phyloP scores from a whole-genome alignment of 2,113 vertebrate genomes.

The Vidua macroura region DNA sequence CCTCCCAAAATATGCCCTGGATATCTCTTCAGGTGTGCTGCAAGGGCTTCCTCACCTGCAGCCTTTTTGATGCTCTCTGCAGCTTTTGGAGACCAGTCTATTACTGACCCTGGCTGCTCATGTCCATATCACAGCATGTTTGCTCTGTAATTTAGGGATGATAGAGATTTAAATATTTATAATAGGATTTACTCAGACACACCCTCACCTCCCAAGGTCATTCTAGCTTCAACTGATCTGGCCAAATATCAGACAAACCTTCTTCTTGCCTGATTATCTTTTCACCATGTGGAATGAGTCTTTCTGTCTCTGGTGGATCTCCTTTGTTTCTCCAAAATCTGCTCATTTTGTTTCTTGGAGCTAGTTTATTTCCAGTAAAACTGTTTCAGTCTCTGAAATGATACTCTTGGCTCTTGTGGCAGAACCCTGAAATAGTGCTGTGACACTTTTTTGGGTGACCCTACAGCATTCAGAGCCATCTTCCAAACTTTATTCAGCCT shows the following conservation, averaged over 20 bases:
- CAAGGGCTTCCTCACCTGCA: background rate
- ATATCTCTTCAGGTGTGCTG: background rate
- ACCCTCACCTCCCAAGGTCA: fast-evolving
- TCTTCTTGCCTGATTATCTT: background rate
- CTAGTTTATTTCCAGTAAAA: background rate
- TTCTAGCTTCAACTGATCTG: background rate
- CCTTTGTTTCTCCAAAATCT: background rate
- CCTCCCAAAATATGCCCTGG: background rate
- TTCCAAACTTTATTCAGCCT: background rate
- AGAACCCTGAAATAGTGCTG: background rate
- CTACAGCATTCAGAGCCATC: background rate
- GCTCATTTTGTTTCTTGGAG: background rate
- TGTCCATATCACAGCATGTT: background rate
- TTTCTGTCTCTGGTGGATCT: background rate
- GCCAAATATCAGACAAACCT: background rate
- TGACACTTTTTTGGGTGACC: background rate
- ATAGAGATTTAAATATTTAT: background rate
- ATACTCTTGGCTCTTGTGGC: background rate
- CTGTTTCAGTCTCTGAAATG: background rate
- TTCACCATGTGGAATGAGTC: background rate
- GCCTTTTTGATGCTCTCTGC: background rate
- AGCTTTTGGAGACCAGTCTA: background rate
- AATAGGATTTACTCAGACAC: background rate
- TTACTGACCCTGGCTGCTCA: background rate
- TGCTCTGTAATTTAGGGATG: background rate